phyloP scores from a whole-genome alignment of 2,113 vertebrate species.

The Otis tarda region DNA sequence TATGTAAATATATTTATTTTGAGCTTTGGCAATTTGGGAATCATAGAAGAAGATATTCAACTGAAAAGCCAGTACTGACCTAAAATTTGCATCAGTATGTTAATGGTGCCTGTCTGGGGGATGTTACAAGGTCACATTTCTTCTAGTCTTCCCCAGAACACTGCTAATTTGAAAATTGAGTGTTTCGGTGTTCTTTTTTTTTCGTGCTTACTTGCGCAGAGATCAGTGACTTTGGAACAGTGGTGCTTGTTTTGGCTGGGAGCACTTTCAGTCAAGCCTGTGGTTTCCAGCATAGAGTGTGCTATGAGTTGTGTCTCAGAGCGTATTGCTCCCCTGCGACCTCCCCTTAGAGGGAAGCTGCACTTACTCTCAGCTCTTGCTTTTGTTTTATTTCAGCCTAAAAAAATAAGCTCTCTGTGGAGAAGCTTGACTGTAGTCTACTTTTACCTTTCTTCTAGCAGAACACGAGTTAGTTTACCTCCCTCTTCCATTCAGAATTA shows the following conservation, averaged over 20 bases:
- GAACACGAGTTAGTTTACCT: background rate
- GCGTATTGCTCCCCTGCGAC: background rate
- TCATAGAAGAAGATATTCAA: background rate
- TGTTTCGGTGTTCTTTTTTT: background rate
- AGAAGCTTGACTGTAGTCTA: slow-evolving; percentile 6
- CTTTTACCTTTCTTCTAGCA: background rate
- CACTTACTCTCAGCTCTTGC: background rate
- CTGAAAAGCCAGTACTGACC: background rate
- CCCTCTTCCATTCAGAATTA: background rate
- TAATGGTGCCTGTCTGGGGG: background rate
- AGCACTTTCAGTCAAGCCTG: background rate
- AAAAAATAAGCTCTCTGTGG: background rate
- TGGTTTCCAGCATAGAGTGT: background rate
- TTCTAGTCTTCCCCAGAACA: background rate
- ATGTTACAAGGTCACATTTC: background rate
- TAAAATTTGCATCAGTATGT: background rate
- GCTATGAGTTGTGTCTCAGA: background rate
- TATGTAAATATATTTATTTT: background rate
- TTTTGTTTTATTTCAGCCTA: background rate
- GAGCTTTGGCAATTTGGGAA: background rate
- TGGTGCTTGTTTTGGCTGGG: background rate
- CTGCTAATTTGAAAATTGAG: background rate
- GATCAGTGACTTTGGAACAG: background rate
- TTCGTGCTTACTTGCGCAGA: background rate
- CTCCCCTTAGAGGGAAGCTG: background rate